These are phyloP conservation scores for Stenoptilia bipunctidactyla DNA, from an alignment of 2,888 invertebrate genomes.

Conservation along the genomic window DNA sequence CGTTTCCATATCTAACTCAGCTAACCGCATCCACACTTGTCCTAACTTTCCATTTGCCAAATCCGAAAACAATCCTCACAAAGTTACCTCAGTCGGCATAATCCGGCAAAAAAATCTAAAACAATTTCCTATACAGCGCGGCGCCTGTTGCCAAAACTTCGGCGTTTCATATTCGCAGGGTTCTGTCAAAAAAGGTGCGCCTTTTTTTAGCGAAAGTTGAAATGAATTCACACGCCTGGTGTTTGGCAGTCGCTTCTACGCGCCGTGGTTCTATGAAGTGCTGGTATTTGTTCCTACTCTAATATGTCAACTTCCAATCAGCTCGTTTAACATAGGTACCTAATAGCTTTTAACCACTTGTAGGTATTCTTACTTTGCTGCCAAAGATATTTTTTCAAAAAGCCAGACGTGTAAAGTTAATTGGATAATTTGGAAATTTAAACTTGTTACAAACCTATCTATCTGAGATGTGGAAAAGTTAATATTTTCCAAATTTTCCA, in stretches of 20 bases:
- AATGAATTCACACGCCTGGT: conserved; percentile 14
- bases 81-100: conserved; percentile 1
- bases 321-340: too few species aligned
- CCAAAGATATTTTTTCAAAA: too few species aligned
- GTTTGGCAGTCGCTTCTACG: conserved; percentile 12
- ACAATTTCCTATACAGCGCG: conserved; percentile 1
- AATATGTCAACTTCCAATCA: too few species aligned
- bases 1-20: too few species aligned
- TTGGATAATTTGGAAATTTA: too few species aligned
- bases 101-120: background rate
- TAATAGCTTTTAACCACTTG: too few species aligned
- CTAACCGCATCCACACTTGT: background rate
- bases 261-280: conserved; percentile 26
- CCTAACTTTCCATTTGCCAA: background rate
- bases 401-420: too few species aligned
- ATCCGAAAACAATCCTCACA: conserved; percentile 4
- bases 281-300: too few species aligned
- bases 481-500: too few species aligned
- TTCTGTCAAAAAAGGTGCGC: conserved; percentile 12
- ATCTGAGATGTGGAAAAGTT: too few species aligned
- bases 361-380: too few species aligned
- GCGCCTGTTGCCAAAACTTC: conserved; percentile 2
- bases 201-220: conserved; percentile 14
- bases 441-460: too few species aligned
- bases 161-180: conserved; percentile 16